These are phyloP conservation scores for Turdus rufiventris DNA, from an alignment of 2,113 vertebrate genomes.

Conservation along the genomic window DNA sequence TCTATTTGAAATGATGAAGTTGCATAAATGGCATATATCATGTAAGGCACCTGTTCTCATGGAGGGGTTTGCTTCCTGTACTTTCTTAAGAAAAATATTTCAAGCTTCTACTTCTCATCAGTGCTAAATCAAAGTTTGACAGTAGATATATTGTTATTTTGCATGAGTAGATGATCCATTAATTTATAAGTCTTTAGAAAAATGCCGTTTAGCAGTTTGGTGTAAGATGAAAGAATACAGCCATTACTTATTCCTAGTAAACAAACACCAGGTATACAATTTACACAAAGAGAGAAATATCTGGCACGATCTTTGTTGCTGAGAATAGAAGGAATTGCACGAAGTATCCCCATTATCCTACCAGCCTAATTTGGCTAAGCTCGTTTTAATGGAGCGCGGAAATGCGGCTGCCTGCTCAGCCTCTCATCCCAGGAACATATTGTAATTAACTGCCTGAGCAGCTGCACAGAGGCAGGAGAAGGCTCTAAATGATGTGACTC, in stretches of 20 bases:
- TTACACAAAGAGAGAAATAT: background rate
- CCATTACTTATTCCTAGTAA: background rate
- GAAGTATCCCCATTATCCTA: background rate
- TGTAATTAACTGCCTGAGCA: constrained; percentile 62
- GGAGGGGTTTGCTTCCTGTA: background rate
- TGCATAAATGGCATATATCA: background rate
- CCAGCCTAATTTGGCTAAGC: constrained; percentile 32
- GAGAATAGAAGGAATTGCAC: background rate
- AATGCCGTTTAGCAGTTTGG: background rate
- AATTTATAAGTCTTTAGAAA: background rate
- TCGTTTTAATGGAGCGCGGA: constrained; percentile 35
- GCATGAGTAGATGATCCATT: background rate
- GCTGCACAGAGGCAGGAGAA: background rate
- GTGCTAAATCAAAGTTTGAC: background rate
- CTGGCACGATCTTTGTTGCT: background rate
- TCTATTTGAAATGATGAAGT: background rate
- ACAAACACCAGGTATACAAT: background rate
- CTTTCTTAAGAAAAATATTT: background rate
- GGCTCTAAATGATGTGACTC: constrained; percentile 17
- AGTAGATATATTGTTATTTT: background rate
- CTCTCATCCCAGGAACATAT: constrained; percentile 29
- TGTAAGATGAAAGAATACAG: background rate
- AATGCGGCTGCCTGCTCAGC: constrained; percentile 6
- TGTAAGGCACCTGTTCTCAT: background rate
- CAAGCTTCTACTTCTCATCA: background rate